Base-by-base conservation (phyloP, 2,888 invertebrate species). In the Callinectes sapidus region DNA sequence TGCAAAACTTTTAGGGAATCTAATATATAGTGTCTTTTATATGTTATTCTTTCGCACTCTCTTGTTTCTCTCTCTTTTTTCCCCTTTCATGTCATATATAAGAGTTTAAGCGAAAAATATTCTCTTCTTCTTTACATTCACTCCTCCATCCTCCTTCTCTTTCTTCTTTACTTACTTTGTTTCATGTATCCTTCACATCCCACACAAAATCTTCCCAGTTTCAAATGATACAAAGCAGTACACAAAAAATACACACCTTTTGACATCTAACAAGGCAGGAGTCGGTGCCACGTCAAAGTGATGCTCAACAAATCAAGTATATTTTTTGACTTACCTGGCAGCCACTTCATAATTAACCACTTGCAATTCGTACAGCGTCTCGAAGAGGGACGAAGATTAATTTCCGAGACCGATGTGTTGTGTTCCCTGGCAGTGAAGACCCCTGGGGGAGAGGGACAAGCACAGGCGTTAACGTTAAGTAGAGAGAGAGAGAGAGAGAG, bases 401-500 rank as follows among this genome's bases (percentile, higher is more conserved):
- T 71, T 28, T 71, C 23, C 23, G 71, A 71, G 28, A 23, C 71
- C 28, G 2, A 3, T n/a, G 71, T 71, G 71, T 71, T 6, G 71
- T 71, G 48, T 14, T 32, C 42, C 39, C 32, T 55, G 88, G 48
- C 32, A 55, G 5, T 18, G n/a, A 18, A 32, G 32, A 54, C 39
- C 48, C 39, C 32, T 32, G 55, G 48, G 55, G 48, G 28, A 54
- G 48, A 87, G 48, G n/a, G 14, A 88, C 32, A 55, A 18, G 48
- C 48, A 88, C 14, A 14, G n/a, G 54, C 16, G 32, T 39, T 48
- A 88, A 54, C 32, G 54, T 6, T 28, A 71, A 8, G 28, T n/a
- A 28, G 71, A 66, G 66, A 66, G 66, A 88, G 54, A 54, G 54
- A 88, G 54, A 54, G 88, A 88, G 42, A 88, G 42, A 54, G 54